These are phyloP conservation scores for Eucidaris tribuloides DNA, from an alignment of 35 echinoderm and acorn worm genomes.

Conservation along the genomic window DNA sequence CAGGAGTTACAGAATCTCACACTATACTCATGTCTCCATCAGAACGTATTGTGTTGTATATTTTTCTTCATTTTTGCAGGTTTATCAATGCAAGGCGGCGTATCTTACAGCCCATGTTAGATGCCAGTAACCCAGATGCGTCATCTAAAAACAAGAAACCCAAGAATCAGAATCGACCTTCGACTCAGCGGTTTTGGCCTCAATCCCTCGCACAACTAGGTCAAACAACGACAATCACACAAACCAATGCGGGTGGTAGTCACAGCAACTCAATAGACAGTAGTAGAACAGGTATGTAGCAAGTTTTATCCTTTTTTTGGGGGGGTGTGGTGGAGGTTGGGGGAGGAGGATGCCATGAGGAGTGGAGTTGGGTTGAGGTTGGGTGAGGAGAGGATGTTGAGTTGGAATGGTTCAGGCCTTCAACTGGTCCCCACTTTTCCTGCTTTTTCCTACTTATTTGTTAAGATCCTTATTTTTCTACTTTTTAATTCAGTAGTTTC, in stretches of 20 bases:
- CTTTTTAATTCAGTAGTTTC: background rate
- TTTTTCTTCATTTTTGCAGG: no score
- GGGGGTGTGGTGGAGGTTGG: background rate
- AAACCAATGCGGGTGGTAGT: slow-evolving; percentile 21
- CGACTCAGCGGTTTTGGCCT: slow-evolving; percentile 97
- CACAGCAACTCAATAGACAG: background rate
- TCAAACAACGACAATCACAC: slow-evolving; percentile 39
- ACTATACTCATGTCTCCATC: no score
- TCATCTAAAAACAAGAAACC: slow-evolving; percentile 92
- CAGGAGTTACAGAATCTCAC: no score
- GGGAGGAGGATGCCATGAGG: no score
- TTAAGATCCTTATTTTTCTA: background rate
- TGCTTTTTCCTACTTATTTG: no score
- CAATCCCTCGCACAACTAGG: slow-evolving; percentile 92
- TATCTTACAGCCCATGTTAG: slow-evolving; percentile 98
- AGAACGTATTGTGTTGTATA: no score
- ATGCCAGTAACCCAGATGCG: slow-evolving; percentile 97
- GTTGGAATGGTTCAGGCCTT: background rate
- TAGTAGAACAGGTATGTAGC: slow-evolving; percentile 14
- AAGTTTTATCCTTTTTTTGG: background rate
- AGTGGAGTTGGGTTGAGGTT: background rate
- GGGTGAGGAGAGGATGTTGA: background rate
- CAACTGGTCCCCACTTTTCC: no score
- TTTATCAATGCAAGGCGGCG: slow-evolving; percentile 99
- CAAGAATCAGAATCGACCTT: slow-evolving; percentile 91